Evolutionary conservation across 92 coral and sea anemone species (phyloP).

Genomic region (Pocillopora meandrina): DNA sequence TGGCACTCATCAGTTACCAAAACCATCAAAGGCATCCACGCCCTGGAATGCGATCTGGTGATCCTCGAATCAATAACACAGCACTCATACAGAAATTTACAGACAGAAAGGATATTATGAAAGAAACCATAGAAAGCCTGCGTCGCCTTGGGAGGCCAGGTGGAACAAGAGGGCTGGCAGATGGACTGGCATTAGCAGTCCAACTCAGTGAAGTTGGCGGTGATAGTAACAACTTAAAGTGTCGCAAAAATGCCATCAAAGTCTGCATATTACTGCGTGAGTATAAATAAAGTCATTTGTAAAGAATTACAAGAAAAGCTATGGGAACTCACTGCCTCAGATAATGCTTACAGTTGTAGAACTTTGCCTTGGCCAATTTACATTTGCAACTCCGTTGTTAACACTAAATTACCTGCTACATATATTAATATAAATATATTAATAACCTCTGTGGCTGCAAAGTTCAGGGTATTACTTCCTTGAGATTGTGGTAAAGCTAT

Average conservation of each 20-base stretch:
- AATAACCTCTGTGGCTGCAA: too few relatives aligned
- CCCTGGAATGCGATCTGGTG: neutral
- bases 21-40: neutral
- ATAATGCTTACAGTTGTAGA: too few relatives aligned
- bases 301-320: too few relatives aligned
- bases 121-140: neutral
- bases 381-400: too few relatives aligned
- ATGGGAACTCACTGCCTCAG: too few relatives aligned
- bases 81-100: constrained; percentile 9
- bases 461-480: too few relatives aligned
- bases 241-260: constrained; percentile 27
- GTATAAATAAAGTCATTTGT: neutral
- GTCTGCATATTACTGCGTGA: constrained; percentile 37
- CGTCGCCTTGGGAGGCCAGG: constrained; percentile 19
- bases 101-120: constrained; percentile 2
- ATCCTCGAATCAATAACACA: neutral
- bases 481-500: too few relatives aligned
- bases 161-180: constrained; percentile 20
- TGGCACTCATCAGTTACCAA: constrained; percentile 31
- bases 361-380: too few relatives aligned
- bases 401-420: too few relatives aligned
- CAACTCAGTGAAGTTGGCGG: constrained; percentile 4
- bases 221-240: neutral
- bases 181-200: constrained; percentile 14
- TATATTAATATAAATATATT: too few relatives aligned